Conservation (phyloP, 2,113 vertebrate species). For the Labrus mixtus region DNA sequence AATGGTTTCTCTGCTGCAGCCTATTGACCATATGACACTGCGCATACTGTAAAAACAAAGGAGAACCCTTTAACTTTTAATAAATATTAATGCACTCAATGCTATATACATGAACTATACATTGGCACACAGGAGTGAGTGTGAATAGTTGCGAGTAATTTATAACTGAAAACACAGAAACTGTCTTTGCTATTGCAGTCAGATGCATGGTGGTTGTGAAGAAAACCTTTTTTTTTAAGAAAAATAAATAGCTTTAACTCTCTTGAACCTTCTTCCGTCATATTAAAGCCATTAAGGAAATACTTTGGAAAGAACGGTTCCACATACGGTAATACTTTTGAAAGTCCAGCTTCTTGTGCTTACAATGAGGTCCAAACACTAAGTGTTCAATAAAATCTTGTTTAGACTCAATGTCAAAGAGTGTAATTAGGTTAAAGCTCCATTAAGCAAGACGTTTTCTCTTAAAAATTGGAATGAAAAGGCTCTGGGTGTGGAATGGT, state of each 20-base stretch:
- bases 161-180: slow-evolving; percentile 76
- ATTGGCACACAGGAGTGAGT: slow-evolving; percentile 83
- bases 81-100: slow-evolving; percentile 93
- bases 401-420: neutral
- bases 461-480: neutral
- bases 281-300: slow-evolving; percentile 45
- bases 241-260: slow-evolving; percentile 82
- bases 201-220: slow-evolving; percentile 85
- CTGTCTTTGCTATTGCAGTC: slow-evolving; percentile 87
- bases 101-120: slow-evolving; percentile 93
- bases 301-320: slow-evolving; percentile 31
- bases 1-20: slow-evolving; percentile 74
- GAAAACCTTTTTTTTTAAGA: slow-evolving; percentile 63
- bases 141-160: slow-evolving; percentile 74
- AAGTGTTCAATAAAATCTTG: neutral
- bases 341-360: slow-evolving; percentile 57
- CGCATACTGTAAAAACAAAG: slow-evolving; percentile 80
- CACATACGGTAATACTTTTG: slow-evolving; percentile 26
- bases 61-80: slow-evolving; percentile 86
- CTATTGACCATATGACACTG: slow-evolving; percentile 45
- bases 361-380: neutral
- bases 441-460: slow-evolving; percentile 14
- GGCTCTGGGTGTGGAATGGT: neutral
- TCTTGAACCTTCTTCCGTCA: slow-evolving; percentile 37
- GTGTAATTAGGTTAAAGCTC: neutral